Conservation (phyloP, 2,113 vertebrate species). For the Oenanthe melanoleuca region DNA sequence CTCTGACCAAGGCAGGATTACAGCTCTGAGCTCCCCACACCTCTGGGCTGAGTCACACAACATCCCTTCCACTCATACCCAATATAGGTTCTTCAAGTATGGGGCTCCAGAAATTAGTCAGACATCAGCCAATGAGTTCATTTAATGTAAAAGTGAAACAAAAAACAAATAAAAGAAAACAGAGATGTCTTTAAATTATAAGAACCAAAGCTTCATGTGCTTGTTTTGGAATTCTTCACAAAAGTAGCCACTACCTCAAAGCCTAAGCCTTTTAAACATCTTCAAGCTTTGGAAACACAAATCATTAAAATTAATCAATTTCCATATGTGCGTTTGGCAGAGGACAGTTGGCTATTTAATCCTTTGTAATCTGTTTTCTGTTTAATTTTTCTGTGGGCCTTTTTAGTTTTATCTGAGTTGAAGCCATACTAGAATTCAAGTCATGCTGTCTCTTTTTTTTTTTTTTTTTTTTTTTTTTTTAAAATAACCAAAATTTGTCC, state of each 20-base stretch:
- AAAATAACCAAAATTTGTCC: not conserved
- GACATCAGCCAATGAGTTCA: not conserved
- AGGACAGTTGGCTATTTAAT: not conserved
- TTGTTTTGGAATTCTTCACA: not conserved
- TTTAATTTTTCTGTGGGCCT: not conserved
- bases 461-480: not conserved
- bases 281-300: not conserved
- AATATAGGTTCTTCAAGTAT: not conserved
- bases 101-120: not conserved
- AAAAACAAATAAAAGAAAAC: not conserved
- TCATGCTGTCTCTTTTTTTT: not conserved
- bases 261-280: not conserved
- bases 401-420: not conserved
- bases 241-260: not conserved
- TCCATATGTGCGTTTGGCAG: not conserved
- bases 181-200: not conserved
- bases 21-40: not conserved
- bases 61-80: not conserved
- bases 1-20: constrained; percentile 16
- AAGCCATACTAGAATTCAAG: not conserved
- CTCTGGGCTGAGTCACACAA: not conserved
- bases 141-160: not conserved
- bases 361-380: not conserved
- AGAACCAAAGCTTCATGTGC: not conserved
- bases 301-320: not conserved